A percentile compares a stretch with the other conserved stretches of the same genome.
phyloP scores from a whole-genome alignment of 2,797 vertebrate genomes.

The Rhadinocentrus ornatus region DNA sequence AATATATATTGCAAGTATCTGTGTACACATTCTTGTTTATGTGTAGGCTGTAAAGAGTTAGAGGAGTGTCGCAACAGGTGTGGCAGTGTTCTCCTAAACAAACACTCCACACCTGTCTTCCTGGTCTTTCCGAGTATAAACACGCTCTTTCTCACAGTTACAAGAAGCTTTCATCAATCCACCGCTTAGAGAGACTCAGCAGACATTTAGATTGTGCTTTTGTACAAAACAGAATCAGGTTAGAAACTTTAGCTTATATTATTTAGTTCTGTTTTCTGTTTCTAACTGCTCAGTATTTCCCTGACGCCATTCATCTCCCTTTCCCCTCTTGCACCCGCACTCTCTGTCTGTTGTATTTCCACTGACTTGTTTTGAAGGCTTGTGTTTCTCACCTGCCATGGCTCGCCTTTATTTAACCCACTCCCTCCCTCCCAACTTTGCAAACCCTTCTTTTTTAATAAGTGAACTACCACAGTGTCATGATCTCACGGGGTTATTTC shows the following conservation, averaged over 20 bases:
- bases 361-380: conserved; percentile 53
- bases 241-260: neutral
- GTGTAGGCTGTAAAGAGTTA: conserved; percentile 11
- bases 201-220: neutral
- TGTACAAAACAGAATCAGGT: neutral
- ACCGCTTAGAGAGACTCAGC: neutral
- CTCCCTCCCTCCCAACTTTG: neutral
- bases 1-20: neutral
- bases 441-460: conserved; percentile 24
- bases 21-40: neutral
- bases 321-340: neutral
- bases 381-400: conserved; percentile 40
- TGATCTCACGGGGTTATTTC: too few species aligned
- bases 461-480: conserved; percentile 49
- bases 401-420: conserved; percentile 7
- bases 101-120: conserved; percentile 61
- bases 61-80: conserved; percentile 54
- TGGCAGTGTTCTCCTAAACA: conserved; percentile 49
- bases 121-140: conserved; percentile 28
- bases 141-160: conserved; percentile 37
- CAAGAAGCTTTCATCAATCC: conserved; percentile 22
- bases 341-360: conserved; percentile 28
- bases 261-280: conserved; percentile 6
- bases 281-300: too few species aligned
- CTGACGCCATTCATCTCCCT: too few species aligned